Evolutionary conservation across 2,888 invertebrate species (phyloP), one percentile per base, ranked within the genome.

Genomic region (Alentia gelatinosa): DNA sequence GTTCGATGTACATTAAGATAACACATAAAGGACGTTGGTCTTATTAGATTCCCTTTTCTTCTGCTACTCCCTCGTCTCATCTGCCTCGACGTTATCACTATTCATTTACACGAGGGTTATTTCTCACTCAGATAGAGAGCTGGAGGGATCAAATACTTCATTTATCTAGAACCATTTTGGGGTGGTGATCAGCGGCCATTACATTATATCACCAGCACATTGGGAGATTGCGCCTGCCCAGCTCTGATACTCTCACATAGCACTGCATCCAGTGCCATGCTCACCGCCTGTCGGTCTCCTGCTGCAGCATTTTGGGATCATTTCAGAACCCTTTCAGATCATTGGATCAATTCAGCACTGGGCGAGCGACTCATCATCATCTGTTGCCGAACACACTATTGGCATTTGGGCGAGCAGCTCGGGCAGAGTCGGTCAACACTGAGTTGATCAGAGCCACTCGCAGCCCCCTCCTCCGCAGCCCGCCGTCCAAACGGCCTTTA

Each of bases 331-430:
- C 79, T 79, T 79, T 79, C 79, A 79, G 79, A 79, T 79, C 79
- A 42, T 86, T 86, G 86, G 86, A 86, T 86, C 86, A 86, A 86
- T 86, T 50, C 86, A 19, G 47, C 86, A 30, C 47, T 47, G 39
- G 23, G 40, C 83, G 1, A 39, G 37, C 83, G 74, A 74, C 30
- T 35, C 86, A 86, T 47, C 86, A 47, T 86, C 86, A 86, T 86
- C 86, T 86, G 86, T 86, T 86, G 86, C 86, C 86, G 86, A 86
- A 50, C 86, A 33, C 47, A 50, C 50, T 86, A 86, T 86, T 86
- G 86, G 86, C 86, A 79, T 79, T 79, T 50, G 50, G 33, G 47
- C 35, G 86, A 86, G 86, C 86, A 26, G 86, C 86, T 84, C 84
- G 47, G 47, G 47, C 47, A 7, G 63, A 9, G 63, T 63, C 63